Evolutionary conservation across 2,888 invertebrate species (phyloP).

Genomic region (Drosophila picticornis): DNA sequence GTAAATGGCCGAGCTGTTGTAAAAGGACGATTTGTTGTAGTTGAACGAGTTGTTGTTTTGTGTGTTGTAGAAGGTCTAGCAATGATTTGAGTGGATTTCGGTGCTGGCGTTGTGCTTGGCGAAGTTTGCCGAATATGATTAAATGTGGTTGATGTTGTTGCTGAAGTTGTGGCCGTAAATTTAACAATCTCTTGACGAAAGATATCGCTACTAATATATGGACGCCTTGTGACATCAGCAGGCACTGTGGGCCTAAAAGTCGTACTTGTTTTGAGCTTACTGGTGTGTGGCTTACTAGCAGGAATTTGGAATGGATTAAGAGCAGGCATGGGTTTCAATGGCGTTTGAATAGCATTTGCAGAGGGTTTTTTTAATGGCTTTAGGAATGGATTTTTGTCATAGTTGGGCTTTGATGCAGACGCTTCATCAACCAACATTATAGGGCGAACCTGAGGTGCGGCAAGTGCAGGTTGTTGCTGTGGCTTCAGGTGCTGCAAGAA

Average conservation of each 20-base stretch:
- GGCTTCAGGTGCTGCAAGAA: conserved; percentile 49
- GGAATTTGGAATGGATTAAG: conserved; percentile 63
- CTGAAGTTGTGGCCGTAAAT: conserved; percentile 42
- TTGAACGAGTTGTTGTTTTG: conserved; percentile 30
- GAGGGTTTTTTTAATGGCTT: conserved; percentile 22
- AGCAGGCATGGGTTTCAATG: conserved; percentile 6
- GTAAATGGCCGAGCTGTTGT: conserved; percentile 24
- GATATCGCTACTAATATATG: conserved; percentile 66
- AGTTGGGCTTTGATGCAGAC: conserved; percentile 26
- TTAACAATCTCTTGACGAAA: conserved; percentile 63
- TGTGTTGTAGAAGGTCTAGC: conserved; percentile 24
- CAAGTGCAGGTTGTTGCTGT: conserved; percentile 1
- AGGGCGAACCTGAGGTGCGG: neutral
- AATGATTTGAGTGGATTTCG: conserved; percentile 18
- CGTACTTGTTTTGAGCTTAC: conserved; percentile 17
- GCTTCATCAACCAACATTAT: neutral
- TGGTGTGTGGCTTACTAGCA: conserved; percentile 11
- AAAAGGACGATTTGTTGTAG: conserved; percentile 31
- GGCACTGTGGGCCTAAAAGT: conserved; percentile 27
- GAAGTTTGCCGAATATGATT: conserved; percentile 3
- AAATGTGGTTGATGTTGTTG: conserved; percentile 23
- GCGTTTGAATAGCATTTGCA: conserved; percentile 6
- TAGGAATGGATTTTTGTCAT: conserved; percentile 59
- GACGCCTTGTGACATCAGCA: conserved; percentile 21
- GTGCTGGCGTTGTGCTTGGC: conserved; percentile 2